phyloP scores from a whole-genome alignment of 1,140 invertebrate genomes.

The Holotrichia oblita region DNA sequence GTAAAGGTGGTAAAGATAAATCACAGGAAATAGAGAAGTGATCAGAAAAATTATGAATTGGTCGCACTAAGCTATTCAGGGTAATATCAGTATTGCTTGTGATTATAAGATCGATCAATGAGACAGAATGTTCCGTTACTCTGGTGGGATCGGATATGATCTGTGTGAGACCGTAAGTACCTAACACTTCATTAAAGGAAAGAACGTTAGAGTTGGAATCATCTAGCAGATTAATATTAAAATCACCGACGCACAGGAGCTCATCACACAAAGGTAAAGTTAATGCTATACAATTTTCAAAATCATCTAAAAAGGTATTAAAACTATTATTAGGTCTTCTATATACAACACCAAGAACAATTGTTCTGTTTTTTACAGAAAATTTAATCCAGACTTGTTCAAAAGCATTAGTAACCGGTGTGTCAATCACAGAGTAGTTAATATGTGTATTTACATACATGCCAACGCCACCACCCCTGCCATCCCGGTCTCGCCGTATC shows the following conservation, averaged over 20 bases:
- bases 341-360: constrained; percentile 36
- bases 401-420: constrained; percentile 3
- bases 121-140: neutral
- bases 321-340: neutral
- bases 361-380: neutral
- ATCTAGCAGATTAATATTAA: constrained; percentile 24
- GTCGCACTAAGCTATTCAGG: neutral
- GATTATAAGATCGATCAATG: constrained; percentile 34
- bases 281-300: constrained; percentile 14
- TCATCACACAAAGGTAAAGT: neutral
- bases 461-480: constrained; percentile 22
- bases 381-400: constrained; percentile 33
- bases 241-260: constrained; percentile 27
- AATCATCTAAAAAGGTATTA: neutral
- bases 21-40: constrained; percentile 25
- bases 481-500: constrained; percentile 1
- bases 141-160: constrained; percentile 16
- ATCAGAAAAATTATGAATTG: constrained; percentile 23
- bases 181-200: neutral
- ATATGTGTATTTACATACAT: constrained; percentile 23
- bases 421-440: constrained; percentile 18
- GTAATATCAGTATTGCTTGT: neutral
- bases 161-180: neutral
- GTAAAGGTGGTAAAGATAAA: neutral
- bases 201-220: neutral